Percentiles rank a stretch among this genome's conserved stretches.
Conservation (phyloP, 2,797 vertebrate genomes). For the Peromyscus eremicus region DNA sequence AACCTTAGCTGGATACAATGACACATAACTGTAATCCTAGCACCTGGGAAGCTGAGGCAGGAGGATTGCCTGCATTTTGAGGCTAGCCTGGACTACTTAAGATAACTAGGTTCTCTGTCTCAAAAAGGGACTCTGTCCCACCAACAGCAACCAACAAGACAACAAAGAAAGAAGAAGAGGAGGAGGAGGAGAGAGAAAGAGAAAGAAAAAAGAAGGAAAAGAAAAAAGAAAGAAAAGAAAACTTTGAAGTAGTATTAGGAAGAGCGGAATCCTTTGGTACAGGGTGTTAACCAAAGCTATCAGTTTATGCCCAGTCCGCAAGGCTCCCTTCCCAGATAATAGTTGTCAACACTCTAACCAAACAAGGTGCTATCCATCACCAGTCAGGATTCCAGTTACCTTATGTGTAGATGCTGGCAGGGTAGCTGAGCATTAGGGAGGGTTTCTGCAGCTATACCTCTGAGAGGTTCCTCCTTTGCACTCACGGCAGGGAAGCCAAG, state of each 20-base stretch:
- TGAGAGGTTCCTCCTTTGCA: background rate
- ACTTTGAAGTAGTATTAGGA: background rate
- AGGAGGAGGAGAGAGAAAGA: background rate
- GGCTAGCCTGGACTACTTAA: background rate
- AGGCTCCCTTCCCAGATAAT: background rate
- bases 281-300: background rate
- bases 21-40: background rate
- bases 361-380: background rate
- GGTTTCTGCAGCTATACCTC: background rate
- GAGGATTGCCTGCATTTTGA: background rate
- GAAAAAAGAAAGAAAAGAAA: background rate
- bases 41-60: background rate
- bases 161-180: background rate
- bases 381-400: background rate
- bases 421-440: background rate
- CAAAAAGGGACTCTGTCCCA: background rate
- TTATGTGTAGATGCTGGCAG: background rate
- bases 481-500: fast-evolving
- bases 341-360: background rate
- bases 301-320: background rate
- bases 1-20: background rate
- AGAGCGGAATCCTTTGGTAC: background rate
- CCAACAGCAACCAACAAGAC: background rate
- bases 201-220: background rate
- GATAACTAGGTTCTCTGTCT: background rate